Base-by-base conservation (phyloP, 2,797 vertebrate genomes). In the Tauraco hartlaubi region DNA sequence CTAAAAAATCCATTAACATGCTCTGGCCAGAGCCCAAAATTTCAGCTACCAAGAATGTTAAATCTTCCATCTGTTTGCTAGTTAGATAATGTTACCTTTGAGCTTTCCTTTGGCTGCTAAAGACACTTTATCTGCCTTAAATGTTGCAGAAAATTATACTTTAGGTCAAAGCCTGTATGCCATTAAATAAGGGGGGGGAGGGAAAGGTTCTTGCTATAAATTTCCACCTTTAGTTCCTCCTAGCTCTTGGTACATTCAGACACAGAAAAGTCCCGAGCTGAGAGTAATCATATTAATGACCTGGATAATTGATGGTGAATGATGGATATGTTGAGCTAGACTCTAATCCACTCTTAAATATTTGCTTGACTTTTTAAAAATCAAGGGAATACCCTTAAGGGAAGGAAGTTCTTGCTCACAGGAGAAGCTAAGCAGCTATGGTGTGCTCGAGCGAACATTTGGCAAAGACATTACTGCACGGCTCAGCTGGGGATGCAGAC, bases 71-170 rank as follows among this genome's bases (percentile, higher is more conserved):
- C 95, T 97, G 95, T 90, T 96, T 97, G 96, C 96, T 96, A 95
- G 95, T 95, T 96, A 96, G 96, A 97, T 97, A 97, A 97, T 97
- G 96, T 97, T 96, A 97, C 96, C 96, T 97, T 96, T 94, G 97
- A 97, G 97, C 94, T 97, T 97, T 97, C 92, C 92, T 96, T 85
- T 97, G 96, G 94, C 95, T 96, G 94, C 93, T 97, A 97, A 97
- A 96, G 95, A 96, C 85, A 97, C 95, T 97, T 97, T 97, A 97
- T 96, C 95, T 96, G 93, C 90, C 95, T 97, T 95, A 97, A 97
- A 97, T 96, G 96, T 96, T 97, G 96, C 97, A 97, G 96, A 97
- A 97, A 97, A 97, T 97, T 96, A 97, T 95, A 97, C 96, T 96
- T 96, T 78, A 94, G 96, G 97, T 97, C 96, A 97, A 96, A 96